These are phyloP conservation scores for Aspidiotus rigidus DNA, from an alignment of 2,888 invertebrate genomes.

Conservation along the genomic window DNA sequence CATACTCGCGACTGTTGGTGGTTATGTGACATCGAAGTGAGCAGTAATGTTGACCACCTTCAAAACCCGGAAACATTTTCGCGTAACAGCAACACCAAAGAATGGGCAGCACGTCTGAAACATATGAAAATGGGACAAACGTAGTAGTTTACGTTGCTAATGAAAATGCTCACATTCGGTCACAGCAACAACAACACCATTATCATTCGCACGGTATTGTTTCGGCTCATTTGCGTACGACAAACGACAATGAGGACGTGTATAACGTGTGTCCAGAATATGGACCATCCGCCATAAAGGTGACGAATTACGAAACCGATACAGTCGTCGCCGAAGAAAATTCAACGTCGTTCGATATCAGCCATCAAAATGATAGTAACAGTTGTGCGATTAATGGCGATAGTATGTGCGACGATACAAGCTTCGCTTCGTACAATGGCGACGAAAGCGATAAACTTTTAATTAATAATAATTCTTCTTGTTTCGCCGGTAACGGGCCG, in stretches of 20 bases:
- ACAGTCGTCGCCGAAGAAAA: not conserved
- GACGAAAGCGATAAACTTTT: conserved; percentile 18
- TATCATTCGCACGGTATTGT: conserved; percentile 24
- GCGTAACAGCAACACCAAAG: conserved; percentile 28
- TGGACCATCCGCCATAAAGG: conserved; percentile 27
- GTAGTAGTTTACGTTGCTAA: conserved; percentile 34
- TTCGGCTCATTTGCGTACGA: conserved; percentile 7
- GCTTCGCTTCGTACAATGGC: conserved; percentile 15
- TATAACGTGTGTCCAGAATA: conserved; percentile 25
- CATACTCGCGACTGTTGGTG: conserved; percentile 25
- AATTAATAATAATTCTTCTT: conserved; percentile 12
- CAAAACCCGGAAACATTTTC: conserved; percentile 26
- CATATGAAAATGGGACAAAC: conserved; percentile 34
- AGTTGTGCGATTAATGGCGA: conserved; percentile 20
- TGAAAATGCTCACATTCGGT: conserved; percentile 30
- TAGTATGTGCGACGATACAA: conserved; percentile 10
- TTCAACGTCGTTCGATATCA: conserved; percentile 8
- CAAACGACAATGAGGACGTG: conserved; percentile 25
- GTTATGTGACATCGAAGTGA: conserved; percentile 31
- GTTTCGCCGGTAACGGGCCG: not conserved
- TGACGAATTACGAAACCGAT: conserved; percentile 2
- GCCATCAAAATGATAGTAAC: not conserved
- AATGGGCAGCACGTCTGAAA: conserved; percentile 35
- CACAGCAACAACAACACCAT: conserved; percentile 22
- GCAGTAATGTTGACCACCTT: conserved; percentile 34